Conservation (phyloP, 2,888 invertebrate genomes). For the Lasius platythorax region DNA sequence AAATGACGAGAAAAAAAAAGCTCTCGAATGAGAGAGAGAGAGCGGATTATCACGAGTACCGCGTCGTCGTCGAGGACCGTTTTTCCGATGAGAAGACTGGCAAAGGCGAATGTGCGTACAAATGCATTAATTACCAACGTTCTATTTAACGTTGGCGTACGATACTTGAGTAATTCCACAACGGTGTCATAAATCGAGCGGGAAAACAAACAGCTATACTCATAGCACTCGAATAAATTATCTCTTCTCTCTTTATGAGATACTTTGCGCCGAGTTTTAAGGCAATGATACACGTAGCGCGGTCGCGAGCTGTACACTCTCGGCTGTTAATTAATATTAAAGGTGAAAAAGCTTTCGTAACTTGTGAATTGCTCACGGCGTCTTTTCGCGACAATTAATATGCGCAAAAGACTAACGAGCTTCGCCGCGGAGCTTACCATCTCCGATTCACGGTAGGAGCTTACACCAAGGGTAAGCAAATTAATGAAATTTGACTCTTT, state of each 20-base stretch:
- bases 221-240: not conserved
- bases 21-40: not conserved
- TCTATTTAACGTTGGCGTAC: constrained; percentile 5
- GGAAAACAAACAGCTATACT: constrained; percentile 1
- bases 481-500: constrained; percentile 14
- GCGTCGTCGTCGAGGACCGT: too few species aligned
- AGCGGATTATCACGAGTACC: not conserved
- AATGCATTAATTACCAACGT: constrained; percentile 13
- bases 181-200: not conserved
- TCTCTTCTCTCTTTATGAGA: not conserved
- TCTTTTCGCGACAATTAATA: constrained; percentile 24
- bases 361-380: not conserved
- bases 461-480: constrained; percentile 1
- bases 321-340: constrained; percentile 49
- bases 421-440: not conserved
- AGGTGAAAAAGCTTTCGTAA: constrained; percentile 24
- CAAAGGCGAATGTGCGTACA: not conserved
- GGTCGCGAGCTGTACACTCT: not conserved
- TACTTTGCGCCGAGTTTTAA: constrained; percentile 1
- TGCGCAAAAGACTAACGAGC: constrained; percentile 18
- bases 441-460: not conserved
- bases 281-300: not conserved
- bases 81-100: not conserved
- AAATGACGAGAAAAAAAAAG: not conserved
- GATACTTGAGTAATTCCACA: constrained; percentile 10